Conservation (phyloP, 2,113 vertebrate species). For the Pagrus major region DNA sequence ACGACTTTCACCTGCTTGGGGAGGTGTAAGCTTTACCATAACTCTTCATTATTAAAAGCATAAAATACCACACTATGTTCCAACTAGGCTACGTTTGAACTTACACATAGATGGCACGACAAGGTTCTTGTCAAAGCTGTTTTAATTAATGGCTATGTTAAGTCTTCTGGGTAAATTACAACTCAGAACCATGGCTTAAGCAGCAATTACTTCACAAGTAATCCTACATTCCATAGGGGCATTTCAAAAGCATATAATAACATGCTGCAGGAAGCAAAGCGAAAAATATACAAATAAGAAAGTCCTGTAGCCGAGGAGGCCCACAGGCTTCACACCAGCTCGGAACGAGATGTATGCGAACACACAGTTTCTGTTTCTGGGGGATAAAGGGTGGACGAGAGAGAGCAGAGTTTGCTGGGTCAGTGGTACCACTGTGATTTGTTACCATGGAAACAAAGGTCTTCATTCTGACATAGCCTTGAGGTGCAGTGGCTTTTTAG, state of each 20-base stretch:
- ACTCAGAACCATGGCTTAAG: neutral
- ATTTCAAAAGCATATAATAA: neutral
- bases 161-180: no score
- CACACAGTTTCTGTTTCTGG: neutral
- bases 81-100: neutral
- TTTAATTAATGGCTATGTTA: neutral
- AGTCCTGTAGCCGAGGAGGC: neutral
- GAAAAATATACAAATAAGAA: neutral
- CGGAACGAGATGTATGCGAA: neutral
- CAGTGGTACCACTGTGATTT: slow-evolving; percentile 31
- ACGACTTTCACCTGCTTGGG: neutral
- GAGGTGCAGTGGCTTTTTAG: slow-evolving; percentile 8
- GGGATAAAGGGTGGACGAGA: slow-evolving; percentile 20
- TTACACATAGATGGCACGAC: neutral
- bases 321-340: neutral
- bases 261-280: neutral
- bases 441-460: slow-evolving; percentile 60
- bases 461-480: slow-evolving; percentile 5
- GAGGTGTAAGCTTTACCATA: neutral
- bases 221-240: neutral
- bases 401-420: slow-evolving; percentile 28
- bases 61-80: neutral
- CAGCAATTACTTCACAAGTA: neutral
- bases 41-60: no score
- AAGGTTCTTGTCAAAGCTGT: neutral